These are phyloP conservation scores for Matsumurasca onukii DNA, from an alignment of 1,140 invertebrate species.

Conservation along the genomic window DNA sequence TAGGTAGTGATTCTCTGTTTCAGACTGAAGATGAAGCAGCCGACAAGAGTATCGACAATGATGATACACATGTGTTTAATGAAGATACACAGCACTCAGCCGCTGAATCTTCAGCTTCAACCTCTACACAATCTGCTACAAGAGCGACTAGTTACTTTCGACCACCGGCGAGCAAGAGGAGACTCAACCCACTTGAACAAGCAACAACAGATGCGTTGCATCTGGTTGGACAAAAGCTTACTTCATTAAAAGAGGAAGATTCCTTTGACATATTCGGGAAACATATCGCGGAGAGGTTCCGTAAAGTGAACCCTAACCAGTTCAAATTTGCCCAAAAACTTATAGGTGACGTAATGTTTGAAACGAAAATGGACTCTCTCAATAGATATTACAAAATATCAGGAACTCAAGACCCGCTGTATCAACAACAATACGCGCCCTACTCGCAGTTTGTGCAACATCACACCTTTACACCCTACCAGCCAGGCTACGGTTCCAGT, in stretches of 20 bases:
- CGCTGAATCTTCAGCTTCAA: neutral
- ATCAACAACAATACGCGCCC: no score
- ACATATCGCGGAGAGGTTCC: conserved; percentile 32
- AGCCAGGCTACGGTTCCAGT: no score
- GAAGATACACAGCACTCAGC: neutral
- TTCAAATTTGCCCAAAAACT: conserved; percentile 35
- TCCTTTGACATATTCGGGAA: conserved; percentile 31
- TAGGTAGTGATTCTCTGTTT: no score
- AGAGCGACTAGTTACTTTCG: neutral
- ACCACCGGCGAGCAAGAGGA: neutral
- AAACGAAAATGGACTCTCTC: conserved; percentile 32
- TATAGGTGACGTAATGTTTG: conserved; percentile 33
- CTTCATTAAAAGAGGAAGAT: conserved; percentile 5
- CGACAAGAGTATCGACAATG: no score
- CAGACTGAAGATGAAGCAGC: no score
- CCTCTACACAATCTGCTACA: neutral
- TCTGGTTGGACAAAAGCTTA: conserved; percentile 23
- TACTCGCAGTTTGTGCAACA: no score
- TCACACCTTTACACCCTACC: no score
- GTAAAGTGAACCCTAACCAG: conserved; percentile 28
- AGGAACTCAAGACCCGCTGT: neutral
- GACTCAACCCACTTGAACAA: neutral
- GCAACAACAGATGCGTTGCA: conserved; percentile 3
- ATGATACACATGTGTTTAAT: neutral
- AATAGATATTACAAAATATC: conserved; percentile 25